A percentile compares a stretch with the other conserved stretches of the same genome.
Conservation (phyloP, 2,797 vertebrate species). For the Petrocephalus sullivani region DNA sequence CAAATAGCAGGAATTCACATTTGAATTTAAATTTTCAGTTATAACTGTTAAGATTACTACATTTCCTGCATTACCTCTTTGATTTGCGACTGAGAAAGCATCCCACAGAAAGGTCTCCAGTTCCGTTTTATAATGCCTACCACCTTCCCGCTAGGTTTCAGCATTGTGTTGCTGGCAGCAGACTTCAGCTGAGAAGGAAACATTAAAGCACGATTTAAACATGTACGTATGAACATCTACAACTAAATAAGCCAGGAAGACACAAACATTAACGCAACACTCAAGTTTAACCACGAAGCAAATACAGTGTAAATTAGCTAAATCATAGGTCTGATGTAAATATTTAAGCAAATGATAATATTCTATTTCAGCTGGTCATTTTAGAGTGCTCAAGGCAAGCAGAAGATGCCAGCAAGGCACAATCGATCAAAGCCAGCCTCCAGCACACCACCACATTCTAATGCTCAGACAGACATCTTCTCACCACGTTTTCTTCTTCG, state of each 20-base stretch:
- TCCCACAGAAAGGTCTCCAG: conserved; percentile 94
- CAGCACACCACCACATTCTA: neutral
- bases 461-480: conserved; percentile 37
- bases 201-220: neutral
- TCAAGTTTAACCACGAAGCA: neutral
- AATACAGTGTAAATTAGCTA: neutral
- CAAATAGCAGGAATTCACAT: neutral
- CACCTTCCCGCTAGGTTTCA: conserved; percentile 79
- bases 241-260: neutral
- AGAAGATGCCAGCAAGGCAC: neutral
- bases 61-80: conserved; percentile 64
- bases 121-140: conserved; percentile 95
- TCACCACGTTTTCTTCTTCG: conserved; percentile 68
- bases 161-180: conserved; percentile 53
- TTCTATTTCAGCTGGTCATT: neutral
- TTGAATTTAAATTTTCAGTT: neutral
- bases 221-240: neutral
- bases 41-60: neutral
- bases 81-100: conserved; percentile 84
- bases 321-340: neutral
- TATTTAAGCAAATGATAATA: neutral
- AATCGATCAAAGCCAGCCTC: neutral
- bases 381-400: neutral
- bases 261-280: neutral
- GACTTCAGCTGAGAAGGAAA: conserved; percentile 62